Conservation (phyloP, 2,888 invertebrate species). For the Formica aserva region DNA sequence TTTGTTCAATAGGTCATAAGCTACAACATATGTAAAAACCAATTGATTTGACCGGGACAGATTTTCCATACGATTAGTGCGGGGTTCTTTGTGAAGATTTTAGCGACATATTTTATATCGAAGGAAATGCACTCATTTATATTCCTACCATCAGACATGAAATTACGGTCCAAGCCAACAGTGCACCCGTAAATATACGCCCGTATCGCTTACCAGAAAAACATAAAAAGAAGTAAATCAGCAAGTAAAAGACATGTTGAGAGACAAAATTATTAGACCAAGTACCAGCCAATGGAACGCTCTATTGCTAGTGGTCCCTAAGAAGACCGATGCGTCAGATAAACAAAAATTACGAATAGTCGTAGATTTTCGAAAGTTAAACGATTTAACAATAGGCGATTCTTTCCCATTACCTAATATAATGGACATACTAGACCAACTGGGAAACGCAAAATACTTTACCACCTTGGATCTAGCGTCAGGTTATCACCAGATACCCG, state of each 20-base stretch:
- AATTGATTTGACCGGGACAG: too few relatives aligned
- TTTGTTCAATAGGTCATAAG: too few relatives aligned
- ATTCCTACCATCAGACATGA: not conserved
- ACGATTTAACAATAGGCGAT: not conserved
- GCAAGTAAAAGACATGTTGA: not conserved
- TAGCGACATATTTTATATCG: not conserved
- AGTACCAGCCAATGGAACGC: not conserved
- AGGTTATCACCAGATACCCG: not conserved
- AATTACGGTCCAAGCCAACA: not conserved
- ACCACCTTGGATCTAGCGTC: not conserved
- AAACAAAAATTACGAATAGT: not conserved
- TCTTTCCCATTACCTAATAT: not conserved
- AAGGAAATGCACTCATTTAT: not conserved
- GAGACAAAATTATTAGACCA: not conserved
- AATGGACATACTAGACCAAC: not conserved
- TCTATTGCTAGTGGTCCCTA: not conserved
- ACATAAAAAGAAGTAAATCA: not conserved
- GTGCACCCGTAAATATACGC: not conserved
- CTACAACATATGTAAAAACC: too few relatives aligned
- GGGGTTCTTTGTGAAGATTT: not conserved
- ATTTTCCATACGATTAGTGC: too few relatives aligned
- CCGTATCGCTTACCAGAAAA: not conserved
- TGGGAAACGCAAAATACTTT: not conserved
- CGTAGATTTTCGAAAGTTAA: not conserved
- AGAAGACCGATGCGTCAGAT: not conserved